Conservation (phyloP, 2,113 vertebrate genomes). For the Dipodomys stephensi region DNA sequence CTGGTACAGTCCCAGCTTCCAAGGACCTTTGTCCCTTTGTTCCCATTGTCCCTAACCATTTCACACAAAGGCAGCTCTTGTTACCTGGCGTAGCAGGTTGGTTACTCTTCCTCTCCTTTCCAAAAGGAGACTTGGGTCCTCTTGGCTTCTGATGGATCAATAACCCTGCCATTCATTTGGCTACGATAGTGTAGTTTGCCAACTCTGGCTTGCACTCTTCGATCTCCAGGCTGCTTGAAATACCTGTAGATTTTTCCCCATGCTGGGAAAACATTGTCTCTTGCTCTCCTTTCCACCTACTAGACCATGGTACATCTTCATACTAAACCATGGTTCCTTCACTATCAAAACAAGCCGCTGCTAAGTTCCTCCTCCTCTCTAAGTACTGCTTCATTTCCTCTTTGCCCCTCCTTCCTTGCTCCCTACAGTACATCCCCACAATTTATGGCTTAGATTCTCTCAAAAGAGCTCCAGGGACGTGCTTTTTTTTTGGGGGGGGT, state of each 20-base stretch:
- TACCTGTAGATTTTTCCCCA: neutral
- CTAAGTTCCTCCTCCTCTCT: neutral
- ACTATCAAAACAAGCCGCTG: neutral
- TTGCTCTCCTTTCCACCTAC: neutral
- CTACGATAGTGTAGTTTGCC: neutral
- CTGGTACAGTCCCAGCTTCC: neutral
- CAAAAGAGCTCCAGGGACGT: neutral
- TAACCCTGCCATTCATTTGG: slow-evolving; percentile 18
- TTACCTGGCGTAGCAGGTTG: slow-evolving; percentile 70
- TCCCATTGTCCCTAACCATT: slow-evolving; percentile 47
- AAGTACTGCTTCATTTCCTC: neutral
- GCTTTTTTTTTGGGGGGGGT: too few species aligned
- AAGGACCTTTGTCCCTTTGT: slow-evolving; percentile 60
- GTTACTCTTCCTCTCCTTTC: slow-evolving; percentile 18
- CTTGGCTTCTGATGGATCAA: neutral
- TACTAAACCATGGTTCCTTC: neutral
- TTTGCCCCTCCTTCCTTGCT: neutral
- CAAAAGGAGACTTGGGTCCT: slow-evolving; percentile 8
- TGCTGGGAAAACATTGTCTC: neutral
- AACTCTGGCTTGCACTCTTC: neutral
- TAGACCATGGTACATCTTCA: too few species aligned
- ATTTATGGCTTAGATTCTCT: neutral
- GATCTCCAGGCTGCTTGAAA: neutral
- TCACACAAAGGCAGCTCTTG: slow-evolving; percentile 65
- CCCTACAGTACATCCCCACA: neutral